These are phyloP conservation scores for Cactoblastis cactorum DNA, from an alignment of 2,888 invertebrate genomes.

Conservation along the genomic window DNA sequence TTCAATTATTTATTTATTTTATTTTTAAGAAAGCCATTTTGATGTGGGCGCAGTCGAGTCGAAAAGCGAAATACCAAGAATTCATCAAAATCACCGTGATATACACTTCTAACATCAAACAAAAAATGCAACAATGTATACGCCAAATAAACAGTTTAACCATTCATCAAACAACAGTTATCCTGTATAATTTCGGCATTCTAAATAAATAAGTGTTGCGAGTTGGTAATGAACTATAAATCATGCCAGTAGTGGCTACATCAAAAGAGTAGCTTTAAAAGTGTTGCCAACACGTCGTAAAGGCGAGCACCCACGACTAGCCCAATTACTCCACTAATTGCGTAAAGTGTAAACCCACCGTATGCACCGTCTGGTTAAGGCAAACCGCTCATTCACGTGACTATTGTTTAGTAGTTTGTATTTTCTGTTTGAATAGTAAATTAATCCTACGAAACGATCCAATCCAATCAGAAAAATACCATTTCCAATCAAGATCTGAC, in stretches of 20 bases:
- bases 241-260: conserved; percentile 40
- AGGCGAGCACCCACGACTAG: conserved; percentile 38
- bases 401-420: not conserved
- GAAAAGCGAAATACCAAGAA: too few relatives aligned
- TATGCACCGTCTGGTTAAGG: conserved; percentile 5
- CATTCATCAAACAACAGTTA: conserved; percentile 29
- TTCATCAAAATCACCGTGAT: too few relatives aligned
- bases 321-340: conserved; percentile 51
- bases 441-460: not conserved
- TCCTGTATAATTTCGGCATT: conserved; percentile 37
- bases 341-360: conserved; percentile 14
- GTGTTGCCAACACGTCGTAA: conserved; percentile 37
- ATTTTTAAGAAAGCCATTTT: too few relatives aligned
- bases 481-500: too few relatives aligned
- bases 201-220: conserved; percentile 36
- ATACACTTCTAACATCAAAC: not conserved
- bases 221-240: conserved; percentile 43
- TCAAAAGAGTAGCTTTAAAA: conserved; percentile 43
- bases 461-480: too few relatives aligned
- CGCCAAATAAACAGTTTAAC: conserved; percentile 14
- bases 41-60: too few relatives aligned
- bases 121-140: conserved; percentile 2
- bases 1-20: too few relatives aligned
- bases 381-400: conserved; percentile 10
- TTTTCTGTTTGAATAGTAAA: not conserved